Conservation (phyloP, 2,888 invertebrate species). For the Oscheius sp. region DNA sequence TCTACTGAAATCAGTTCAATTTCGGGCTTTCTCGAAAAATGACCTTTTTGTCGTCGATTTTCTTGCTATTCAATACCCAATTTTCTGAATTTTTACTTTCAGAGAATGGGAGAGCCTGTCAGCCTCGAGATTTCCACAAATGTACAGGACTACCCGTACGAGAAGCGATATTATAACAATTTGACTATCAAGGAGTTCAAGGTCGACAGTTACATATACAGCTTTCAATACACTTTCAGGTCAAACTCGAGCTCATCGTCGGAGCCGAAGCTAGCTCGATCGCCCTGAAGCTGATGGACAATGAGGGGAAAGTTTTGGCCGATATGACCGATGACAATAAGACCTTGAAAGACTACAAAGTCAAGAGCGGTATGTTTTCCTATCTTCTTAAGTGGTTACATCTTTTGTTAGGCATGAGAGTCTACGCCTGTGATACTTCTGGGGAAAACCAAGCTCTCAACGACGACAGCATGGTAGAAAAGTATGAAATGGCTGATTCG, state of each 20-base stretch:
- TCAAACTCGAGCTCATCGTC: constrained; percentile 62
- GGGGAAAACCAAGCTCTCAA: constrained; percentile 58
- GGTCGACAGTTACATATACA: constrained; percentile 36
- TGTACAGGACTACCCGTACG: constrained; percentile 56
- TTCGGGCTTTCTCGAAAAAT: not conserved
- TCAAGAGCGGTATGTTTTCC: constrained; percentile 42
- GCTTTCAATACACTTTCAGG: constrained; percentile 39
- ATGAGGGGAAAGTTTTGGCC: constrained; percentile 50
- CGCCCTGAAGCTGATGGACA: constrained; percentile 49
- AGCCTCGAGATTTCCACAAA: constrained; percentile 55
- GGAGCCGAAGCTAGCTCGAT: constrained; percentile 56
- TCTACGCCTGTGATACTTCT: constrained; percentile 55
- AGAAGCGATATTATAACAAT: constrained; percentile 54
- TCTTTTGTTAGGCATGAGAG: constrained; percentile 42
- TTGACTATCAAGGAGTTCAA: constrained; percentile 53
- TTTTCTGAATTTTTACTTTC: not conserved
- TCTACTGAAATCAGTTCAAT: not conserved
- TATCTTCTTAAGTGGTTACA: not conserved
- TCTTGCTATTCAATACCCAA: not conserved
- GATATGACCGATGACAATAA: constrained; percentile 49
- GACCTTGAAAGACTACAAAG: constrained; percentile 54
- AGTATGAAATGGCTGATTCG: constrained; percentile 61
- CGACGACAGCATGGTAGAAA: constrained; percentile 62
- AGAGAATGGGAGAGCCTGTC: constrained; percentile 24
- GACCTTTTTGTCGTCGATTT: not conserved